A percentile compares a stretch with the other conserved stretches of the same genome.
phyloP scores from a whole-genome alignment of 2,797 vertebrate species.

The Psittacula echo region DNA sequence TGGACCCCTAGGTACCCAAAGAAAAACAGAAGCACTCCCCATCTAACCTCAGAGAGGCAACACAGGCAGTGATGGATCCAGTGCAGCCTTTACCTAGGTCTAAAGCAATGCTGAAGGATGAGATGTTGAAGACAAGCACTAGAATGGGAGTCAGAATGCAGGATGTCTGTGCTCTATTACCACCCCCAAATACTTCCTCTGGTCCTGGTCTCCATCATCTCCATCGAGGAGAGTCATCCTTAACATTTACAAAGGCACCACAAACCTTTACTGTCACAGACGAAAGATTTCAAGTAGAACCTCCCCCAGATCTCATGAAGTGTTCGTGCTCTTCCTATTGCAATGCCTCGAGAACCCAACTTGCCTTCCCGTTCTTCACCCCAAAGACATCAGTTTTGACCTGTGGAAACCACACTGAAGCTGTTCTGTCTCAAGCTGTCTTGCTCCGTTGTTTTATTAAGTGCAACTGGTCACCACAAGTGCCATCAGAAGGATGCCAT shows the following conservation, averaged over 20 bases:
- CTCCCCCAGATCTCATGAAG: not conserved
- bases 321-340: not conserved
- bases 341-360: not conserved
- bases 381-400: not conserved
- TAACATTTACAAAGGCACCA: not conserved
- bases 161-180: not conserved
- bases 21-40: not conserved
- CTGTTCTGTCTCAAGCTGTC: not conserved
- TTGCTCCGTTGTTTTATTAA: not conserved
- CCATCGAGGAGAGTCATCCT: rapidly evolving
- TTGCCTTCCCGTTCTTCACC: not conserved
- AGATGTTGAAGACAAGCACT: not conserved
- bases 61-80: rapidly evolving
- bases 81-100: not conserved
- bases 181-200: not conserved
- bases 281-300: not conserved
- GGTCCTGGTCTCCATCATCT: rapidly evolving
- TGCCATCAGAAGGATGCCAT: not conserved
- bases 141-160: not conserved
- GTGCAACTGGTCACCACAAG: not conserved
- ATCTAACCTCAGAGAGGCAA: not conserved
- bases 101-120: not conserved
- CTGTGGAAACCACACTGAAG: not conserved
- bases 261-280: not conserved
- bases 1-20: not conserved